Evolutionary conservation across 1,140 invertebrate species (phyloP), one percentile per base, ranked within the genome.

Genomic region (Paraescarpia echinospica): DNA sequence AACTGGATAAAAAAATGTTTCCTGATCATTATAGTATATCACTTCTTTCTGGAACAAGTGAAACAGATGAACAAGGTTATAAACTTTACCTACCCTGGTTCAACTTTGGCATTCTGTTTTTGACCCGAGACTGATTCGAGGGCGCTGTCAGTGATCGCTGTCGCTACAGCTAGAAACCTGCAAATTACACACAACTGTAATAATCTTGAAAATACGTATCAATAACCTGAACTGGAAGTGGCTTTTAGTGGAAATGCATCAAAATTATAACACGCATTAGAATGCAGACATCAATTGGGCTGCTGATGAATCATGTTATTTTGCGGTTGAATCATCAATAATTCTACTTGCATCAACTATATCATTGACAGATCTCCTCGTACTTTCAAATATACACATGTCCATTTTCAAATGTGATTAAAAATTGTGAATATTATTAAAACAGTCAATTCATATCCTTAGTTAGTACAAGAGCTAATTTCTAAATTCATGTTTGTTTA

Each of bases 111-210:
- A 89, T 98, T 98, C 94, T 98, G 97, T 95, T 98, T 98, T 96
- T 99, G 99, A 0, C 99, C 99, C 91, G 99, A 98, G 91, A 99
- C 98, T 0, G 98, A 99, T 94, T 99, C 98, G 93, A 98, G 98
- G 48, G 99, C 99, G 96, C 98, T 96, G 94, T 99, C 99, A 89
- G 98, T 98, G 93, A 99, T 98, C 5, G 98, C 98, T 33, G 99
- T 99, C 0, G 98, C 98, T 92, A 99, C 97, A 14, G 98, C 97
- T 96, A 99, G 97, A 95, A 99, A 99, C 94, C 98, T 97, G 95
- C 35, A 90, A 27, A 22, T 2, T 2, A 90, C 90, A 90, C 59
- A 77, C 59, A 6, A 77, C 59, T 27, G 59, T 27, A 77, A 77
- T 27, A 77, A 31, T 77, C 59, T 77, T 2, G 18, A 77, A 77